phyloP scores from a whole-genome alignment of 2,113 vertebrate species.

The Prunella fulvescens region DNA sequence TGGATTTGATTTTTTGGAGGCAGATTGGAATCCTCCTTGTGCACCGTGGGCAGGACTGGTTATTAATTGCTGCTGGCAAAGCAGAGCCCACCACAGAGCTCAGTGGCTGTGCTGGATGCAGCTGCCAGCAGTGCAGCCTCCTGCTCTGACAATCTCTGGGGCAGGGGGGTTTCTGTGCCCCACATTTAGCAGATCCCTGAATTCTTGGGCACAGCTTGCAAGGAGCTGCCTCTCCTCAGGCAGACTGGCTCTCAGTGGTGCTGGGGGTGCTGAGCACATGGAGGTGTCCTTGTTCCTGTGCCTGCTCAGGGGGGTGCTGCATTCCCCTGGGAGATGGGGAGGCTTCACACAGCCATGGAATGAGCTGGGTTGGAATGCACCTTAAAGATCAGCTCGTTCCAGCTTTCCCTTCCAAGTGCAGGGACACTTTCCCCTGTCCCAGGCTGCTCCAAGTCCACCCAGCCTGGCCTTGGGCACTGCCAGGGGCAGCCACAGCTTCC shows the following conservation, averaged over 20 bases:
- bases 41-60: not conserved
- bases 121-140: accelerated
- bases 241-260: accelerated
- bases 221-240: not conserved
- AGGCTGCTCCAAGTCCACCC: not conserved
- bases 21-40: not conserved
- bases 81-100: not conserved
- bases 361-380: not conserved
- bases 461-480: not conserved
- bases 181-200: not conserved
- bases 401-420: not conserved
- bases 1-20: not conserved
- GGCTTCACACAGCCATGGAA: not conserved
- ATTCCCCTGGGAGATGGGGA: accelerated
- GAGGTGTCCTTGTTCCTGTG: not conserved
- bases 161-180: not conserved
- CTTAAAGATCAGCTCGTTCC: not conserved
- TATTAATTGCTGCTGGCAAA: not conserved
- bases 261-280: accelerated
- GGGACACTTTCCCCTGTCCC: not conserved
- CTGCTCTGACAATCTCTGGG: not conserved
- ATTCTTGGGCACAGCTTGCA: accelerated
- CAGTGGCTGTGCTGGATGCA: not conserved
- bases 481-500: not conserved
- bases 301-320: accelerated